Base-by-base conservation (phyloP, 2,113 vertebrate genomes). In the Otocyon megalotis region DNA sequence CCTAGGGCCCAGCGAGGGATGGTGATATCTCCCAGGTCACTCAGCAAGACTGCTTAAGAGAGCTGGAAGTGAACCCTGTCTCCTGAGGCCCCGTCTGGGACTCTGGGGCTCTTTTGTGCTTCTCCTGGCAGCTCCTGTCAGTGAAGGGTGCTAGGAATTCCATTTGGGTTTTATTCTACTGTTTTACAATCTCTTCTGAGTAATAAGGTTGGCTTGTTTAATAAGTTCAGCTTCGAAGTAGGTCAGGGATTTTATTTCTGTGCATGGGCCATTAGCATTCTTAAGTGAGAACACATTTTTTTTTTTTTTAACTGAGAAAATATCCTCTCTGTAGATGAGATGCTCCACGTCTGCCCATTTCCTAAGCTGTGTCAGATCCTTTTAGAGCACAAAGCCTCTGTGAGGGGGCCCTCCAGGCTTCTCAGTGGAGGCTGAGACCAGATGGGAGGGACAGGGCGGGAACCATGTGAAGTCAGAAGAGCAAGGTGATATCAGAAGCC, bases 201-300 rank as follows among this genome's bases (percentile, higher is more conserved):
- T 96, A 96, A 96, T 96, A 97, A 97, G 97, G 96, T 98, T 13
- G 11, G 92, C 95, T 96, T 97, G 97, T 96, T 98, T 98, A 98
- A 97, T 98, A 98, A 97, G 97, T 97, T 94, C 90, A 93, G 96
- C 97, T 90, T 97, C 95, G 97, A 98, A 98, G 97, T 98, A 98
- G 97, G 97, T 98, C 98, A 98, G 97, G 93, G 95, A 98, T 97
- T 97, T 98, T 96, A 97, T 98, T 98, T 97, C 97, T 96, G 96
- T 97, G 97, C 94, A 94, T n/a, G 95, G 98, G 85, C 96, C 98
- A 97, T 98, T 98, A 98, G 96, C 96, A 98, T 98, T 97, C 96
- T 98, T 98, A 97, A 98, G 97, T 96, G 95, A 97, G 97, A 98
- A 96, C 96, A 95, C 88, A 37, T 94, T 96, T 97, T 94, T 96